Conservation (phyloP, 2,797 vertebrate species). For the Orestias chungarensis region DNA sequence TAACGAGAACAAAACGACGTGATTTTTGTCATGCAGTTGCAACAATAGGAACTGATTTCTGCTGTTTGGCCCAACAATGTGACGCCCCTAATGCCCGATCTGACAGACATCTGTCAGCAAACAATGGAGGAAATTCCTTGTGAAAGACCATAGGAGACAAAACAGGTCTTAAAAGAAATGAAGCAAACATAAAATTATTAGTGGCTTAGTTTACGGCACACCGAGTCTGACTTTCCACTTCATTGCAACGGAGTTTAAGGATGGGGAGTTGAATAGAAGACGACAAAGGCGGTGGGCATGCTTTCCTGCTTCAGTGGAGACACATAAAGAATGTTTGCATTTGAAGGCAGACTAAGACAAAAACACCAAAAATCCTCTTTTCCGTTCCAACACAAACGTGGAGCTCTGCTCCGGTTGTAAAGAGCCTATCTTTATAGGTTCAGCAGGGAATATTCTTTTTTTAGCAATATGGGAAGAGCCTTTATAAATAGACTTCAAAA, state of each 20-base stretch:
- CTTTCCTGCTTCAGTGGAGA: conserved; percentile 69
- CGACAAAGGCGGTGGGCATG: conserved; percentile 63
- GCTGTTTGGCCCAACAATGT: too few species aligned
- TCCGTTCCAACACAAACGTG: conserved; percentile 31
- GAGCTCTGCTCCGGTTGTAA: conserved; percentile 26
- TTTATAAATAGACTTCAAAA: conserved; percentile 2
- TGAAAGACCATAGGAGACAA: conserved; percentile 32
- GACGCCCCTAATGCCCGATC: conserved; percentile 17
- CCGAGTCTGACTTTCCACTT: conserved; percentile 56
- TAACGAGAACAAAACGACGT: too few species aligned
- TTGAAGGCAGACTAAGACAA: conserved; percentile 58
- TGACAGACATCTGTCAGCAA: conserved; percentile 13
- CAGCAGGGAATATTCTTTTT: conserved; percentile 19
- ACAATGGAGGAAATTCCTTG: conserved; percentile 16
- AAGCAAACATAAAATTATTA: conserved; percentile 60
- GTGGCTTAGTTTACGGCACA: conserved; percentile 47
- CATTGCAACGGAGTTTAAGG: conserved; percentile 51
- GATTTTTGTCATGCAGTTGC: too few species aligned
- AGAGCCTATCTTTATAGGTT: conserved; percentile 14
- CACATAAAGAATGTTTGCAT: conserved; percentile 60
- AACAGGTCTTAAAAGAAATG: conserved; percentile 42
- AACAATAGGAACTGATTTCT: too few species aligned
- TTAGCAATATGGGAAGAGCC: conserved; percentile 7
- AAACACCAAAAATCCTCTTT: conserved; percentile 41
- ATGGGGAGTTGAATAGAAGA: conserved; percentile 56